These are phyloP conservation scores for Maniola hyperantus DNA, from an alignment of 2,888 invertebrate genomes.

Conservation along the genomic window DNA sequence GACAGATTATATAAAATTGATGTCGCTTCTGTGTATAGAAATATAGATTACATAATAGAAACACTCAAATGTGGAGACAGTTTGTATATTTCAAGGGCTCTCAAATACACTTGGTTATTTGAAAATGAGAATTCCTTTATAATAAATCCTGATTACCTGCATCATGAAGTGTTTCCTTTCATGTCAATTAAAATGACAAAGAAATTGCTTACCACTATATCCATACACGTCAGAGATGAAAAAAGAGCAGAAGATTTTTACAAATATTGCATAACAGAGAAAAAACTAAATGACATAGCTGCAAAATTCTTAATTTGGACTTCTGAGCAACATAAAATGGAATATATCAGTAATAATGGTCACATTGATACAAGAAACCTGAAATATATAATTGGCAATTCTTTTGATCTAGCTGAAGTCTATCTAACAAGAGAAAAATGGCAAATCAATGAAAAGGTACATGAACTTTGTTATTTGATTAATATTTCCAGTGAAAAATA, in stretches of 20 bases:
- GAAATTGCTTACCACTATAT: constrained; percentile 53
- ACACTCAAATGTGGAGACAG: constrained; percentile 59
- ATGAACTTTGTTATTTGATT: constrained; percentile 44
- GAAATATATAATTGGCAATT: constrained; percentile 51
- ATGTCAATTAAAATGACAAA: constrained; percentile 65
- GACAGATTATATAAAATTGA: constrained; percentile 65
- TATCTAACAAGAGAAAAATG: constrained; percentile 35
- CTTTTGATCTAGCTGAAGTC: constrained; percentile 48
- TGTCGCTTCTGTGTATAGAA: constrained; percentile 57
- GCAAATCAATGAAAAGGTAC: constrained; percentile 11
- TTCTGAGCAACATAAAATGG: constrained; percentile 53
- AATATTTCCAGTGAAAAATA: constrained; percentile 50
- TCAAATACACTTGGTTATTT: constrained; percentile 60
- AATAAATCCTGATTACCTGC: constrained; percentile 55
- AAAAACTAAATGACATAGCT: constrained; percentile 43
- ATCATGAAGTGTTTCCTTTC: constrained; percentile 55
- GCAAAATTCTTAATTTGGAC: constrained; percentile 56
- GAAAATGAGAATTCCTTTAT: constrained; percentile 48
- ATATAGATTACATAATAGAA: constrained; percentile 58
- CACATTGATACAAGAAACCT: constrained; percentile 31
- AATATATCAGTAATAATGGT: constrained; percentile 43
- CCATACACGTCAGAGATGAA: constrained; percentile 49
- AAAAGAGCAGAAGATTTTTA: constrained; percentile 51
- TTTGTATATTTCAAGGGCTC: constrained; percentile 56
- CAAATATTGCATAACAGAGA: constrained; percentile 48